Base-by-base conservation (phyloP, 1,140 invertebrate species). In the Danaus melanippus region DNA sequence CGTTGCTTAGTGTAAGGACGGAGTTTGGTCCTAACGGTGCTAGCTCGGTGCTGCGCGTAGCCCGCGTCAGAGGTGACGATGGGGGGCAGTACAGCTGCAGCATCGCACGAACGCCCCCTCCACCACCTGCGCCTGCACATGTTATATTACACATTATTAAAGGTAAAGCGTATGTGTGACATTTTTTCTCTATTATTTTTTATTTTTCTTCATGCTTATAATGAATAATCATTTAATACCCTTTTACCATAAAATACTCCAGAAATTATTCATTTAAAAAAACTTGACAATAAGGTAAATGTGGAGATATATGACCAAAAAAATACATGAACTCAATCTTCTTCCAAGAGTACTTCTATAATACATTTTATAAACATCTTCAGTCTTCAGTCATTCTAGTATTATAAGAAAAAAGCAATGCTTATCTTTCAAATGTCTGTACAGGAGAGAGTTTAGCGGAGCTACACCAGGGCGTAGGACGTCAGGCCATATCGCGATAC, bases 361-460 rank as follows among this genome's bases (percentile, higher is more conserved):
- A 17, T 17, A 10, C 12, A 5, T 46, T 12, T 9, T 11, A 11
- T 46, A 46, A 46, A 46, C 44, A n/a, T 9, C 42, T 43, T 10
- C 15, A 15, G 15, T 11, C 42, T 4, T 43, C n/a, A n/a, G n/a
- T n/a, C n/a, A n/a, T n/a, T n/a, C n/a, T n/a, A n/a, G n/a, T 10
- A 9, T 43, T 3, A 44, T 44, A 6, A 44, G 12, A 4, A 44
- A 44, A 2, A 21, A 48, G 21, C 21, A 0, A 39, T 21, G 8
- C 39, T 17, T 47, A 10, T 42, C 21, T n/a, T 32, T 32, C 6
- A 32, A 32, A 4, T 32, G 7, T 48, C 48, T 52, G 62, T 64
- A 42, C 67, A 85, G 82, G 82, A 39, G 82, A 85, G 64, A 85
- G 82, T 52, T 58, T 85, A 9, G 82, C 82, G 5, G 82, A 85